Percentiles rank a stretch among this genome's conserved stretches.
These are phyloP conservation scores for Sebastes hubbsi DNA, from an alignment of 2,797 vertebrate species.

Conservation along the genomic window DNA sequence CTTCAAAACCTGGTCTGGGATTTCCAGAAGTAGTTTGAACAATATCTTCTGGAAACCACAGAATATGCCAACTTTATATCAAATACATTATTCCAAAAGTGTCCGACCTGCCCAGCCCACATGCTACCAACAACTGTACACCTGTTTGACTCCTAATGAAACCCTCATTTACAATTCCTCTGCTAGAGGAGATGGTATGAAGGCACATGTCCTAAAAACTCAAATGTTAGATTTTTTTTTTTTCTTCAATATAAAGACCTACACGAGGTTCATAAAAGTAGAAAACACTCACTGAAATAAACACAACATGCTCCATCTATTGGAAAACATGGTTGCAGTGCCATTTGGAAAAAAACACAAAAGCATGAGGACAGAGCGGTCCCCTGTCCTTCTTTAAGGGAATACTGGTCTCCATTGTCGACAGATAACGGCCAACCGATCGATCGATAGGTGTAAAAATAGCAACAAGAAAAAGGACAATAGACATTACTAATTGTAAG, in stretches of 20 bases:
- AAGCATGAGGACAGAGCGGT: constrained; percentile 8
- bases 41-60: constrained; percentile 1
- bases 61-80: background rate
- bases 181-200: constrained; percentile 67
- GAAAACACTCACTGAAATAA: constrained; percentile 57
- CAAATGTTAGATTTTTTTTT: constrained; percentile 21
- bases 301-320: constrained; percentile 49
- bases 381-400: constrained; percentile 11
- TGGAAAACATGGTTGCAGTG: constrained; percentile 57
- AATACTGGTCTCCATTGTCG: constrained; percentile 35
- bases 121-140: constrained; percentile 23
- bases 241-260: constrained; percentile 50
- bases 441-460: constrained; percentile 24
- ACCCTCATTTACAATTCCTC: constrained; percentile 61
- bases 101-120: background rate
- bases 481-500: constrained; percentile 29
- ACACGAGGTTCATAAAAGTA: constrained; percentile 60
- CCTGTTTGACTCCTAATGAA: constrained; percentile 43
- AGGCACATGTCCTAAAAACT: constrained; percentile 76
- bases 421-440: constrained; percentile 20
- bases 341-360: constrained; percentile 20
- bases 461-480: background rate
- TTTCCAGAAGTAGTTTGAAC: constrained; percentile 22
- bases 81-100: constrained; percentile 36
- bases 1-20: background rate